phyloP scores from a whole-genome alignment of 2,888 invertebrate species.

The Drosophila picticornis region DNA sequence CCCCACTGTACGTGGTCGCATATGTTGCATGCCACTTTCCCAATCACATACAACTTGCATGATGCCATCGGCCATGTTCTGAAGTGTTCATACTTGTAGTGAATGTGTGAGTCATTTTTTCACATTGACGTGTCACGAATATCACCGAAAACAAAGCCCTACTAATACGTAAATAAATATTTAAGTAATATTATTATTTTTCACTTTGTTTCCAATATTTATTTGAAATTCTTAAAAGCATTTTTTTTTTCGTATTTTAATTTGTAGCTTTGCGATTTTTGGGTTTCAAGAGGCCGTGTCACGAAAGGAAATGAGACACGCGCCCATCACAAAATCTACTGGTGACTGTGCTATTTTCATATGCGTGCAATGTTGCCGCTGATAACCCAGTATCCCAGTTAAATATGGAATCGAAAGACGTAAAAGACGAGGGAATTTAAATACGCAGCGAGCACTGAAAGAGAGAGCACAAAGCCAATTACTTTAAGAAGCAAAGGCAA shows the following conservation, averaged over 20 bases:
- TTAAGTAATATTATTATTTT: not conserved
- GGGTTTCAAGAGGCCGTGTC: not conserved
- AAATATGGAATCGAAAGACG: conserved; percentile 68
- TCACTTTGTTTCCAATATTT: not conserved
- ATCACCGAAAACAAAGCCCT: not conserved
- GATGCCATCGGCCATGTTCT: conserved; percentile 16
- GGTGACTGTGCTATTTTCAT: conserved; percentile 67
- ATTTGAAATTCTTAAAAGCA: not conserved
- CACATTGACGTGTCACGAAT: not conserved
- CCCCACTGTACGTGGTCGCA: not conserved
- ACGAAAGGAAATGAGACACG: not conserved
- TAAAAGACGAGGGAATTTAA: conserved; percentile 55
- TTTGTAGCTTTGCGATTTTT: not conserved
- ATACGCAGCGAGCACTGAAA: conserved; percentile 44
- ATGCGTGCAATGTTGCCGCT: conserved; percentile 68
- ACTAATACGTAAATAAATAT: not conserved
- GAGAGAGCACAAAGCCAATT: conserved; percentile 52
- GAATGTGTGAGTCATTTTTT: not conserved
- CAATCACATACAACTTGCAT: conserved; percentile 24
- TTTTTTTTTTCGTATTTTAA: not conserved
- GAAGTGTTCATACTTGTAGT: conserved; percentile 1
- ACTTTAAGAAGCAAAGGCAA: conserved; percentile 25
- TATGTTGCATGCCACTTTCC: conserved; percentile 45
- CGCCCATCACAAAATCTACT: conserved; percentile 2
- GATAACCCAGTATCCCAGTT: conserved; percentile 79